phyloP scores from a whole-genome alignment of 1,140 invertebrate species.

The Orchesella cincta region DNA sequence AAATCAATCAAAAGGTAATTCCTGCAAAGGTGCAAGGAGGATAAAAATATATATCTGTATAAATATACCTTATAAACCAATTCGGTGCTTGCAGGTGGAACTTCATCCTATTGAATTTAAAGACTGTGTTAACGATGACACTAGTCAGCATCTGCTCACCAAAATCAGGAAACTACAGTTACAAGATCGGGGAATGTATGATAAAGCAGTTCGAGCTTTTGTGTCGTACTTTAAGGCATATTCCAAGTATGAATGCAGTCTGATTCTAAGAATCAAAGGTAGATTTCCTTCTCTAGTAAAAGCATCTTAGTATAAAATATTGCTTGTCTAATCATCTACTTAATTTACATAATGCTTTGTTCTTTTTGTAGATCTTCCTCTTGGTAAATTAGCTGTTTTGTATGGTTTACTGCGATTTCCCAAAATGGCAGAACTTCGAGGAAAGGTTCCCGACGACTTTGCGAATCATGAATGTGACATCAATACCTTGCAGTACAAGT shows the following conservation, averaged over 20 bases:
- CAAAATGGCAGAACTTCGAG: slow-evolving; percentile 90
- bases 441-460: slow-evolving; percentile 68
- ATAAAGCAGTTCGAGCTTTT: slow-evolving; percentile 88
- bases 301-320: too few species aligned
- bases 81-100: too few species aligned
- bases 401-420: slow-evolving; percentile 89
- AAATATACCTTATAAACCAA: too few species aligned
- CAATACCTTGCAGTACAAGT: slow-evolving; percentile 76
- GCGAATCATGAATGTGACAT: slow-evolving; percentile 68
- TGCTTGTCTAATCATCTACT: neutral
- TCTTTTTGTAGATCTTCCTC: slow-evolving; percentile 72
- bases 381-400: slow-evolving; percentile 79
- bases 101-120: too few species aligned
- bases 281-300: slow-evolving; percentile 13
- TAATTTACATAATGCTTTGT: slow-evolving; percentile 29
- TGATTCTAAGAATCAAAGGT: slow-evolving; percentile 82
- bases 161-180: slow-evolving; percentile 66
- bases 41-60: too few species aligned
- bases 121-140: too few species aligned
- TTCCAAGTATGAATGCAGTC: slow-evolving; percentile 91
- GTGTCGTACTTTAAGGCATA: slow-evolving; percentile 94
- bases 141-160: slow-evolving; percentile 37
- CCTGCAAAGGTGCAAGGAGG: too few species aligned
- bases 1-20: slow-evolving; percentile 86
- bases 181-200: slow-evolving; percentile 74